A percentile compares a stretch with the other conserved stretches of the same genome.
Evolutionary conservation across 2,113 vertebrate species (phyloP).

Genomic region (Cyprinodon brontotheroides): DNA sequence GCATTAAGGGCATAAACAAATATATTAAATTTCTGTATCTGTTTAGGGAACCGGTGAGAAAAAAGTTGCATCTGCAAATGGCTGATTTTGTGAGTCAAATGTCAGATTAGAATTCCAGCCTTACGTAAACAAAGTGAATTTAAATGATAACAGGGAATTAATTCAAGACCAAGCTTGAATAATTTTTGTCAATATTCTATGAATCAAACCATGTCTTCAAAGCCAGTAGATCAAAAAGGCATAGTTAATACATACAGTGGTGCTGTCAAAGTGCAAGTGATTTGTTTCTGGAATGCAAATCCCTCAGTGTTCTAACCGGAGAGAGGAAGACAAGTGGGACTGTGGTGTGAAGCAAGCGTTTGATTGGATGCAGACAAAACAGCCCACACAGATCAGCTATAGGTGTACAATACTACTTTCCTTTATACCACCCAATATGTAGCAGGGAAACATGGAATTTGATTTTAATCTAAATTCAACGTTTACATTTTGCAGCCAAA

Average conservation of each 20-base stretch:
- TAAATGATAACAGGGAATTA: conserved; percentile 9
- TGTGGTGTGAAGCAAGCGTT: conserved; percentile 38
- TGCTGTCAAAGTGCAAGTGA: conserved; percentile 46
- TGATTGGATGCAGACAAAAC: conserved; percentile 24
- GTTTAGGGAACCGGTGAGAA: background rate
- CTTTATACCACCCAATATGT: background rate
- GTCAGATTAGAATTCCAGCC: background rate
- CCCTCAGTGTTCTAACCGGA: conserved; percentile 36
- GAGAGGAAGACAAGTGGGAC: conserved; percentile 44
- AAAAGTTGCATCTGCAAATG: background rate
- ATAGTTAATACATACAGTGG: conserved; percentile 30
- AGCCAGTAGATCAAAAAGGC: conserved; percentile 28
- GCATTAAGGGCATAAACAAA: background rate
- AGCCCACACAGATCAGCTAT: background rate
- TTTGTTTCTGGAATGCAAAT: conserved; percentile 57
- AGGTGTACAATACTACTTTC: background rate
- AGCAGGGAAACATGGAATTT: background rate
- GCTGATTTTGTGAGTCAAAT: background rate
- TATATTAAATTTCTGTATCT: background rate
- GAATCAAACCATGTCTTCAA: conserved; percentile 14
- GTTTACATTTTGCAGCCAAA: background rate
- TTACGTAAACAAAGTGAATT: conserved; percentile 22
- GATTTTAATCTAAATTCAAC: background rate
- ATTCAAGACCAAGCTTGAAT: conserved; percentile 6
- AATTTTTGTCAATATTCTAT: conserved; percentile 24